Percentiles rank a stretch among this genome's conserved stretches.
phyloP scores from a whole-genome alignment of 2,888 invertebrate genomes.

The Andrena bicolor region DNA sequence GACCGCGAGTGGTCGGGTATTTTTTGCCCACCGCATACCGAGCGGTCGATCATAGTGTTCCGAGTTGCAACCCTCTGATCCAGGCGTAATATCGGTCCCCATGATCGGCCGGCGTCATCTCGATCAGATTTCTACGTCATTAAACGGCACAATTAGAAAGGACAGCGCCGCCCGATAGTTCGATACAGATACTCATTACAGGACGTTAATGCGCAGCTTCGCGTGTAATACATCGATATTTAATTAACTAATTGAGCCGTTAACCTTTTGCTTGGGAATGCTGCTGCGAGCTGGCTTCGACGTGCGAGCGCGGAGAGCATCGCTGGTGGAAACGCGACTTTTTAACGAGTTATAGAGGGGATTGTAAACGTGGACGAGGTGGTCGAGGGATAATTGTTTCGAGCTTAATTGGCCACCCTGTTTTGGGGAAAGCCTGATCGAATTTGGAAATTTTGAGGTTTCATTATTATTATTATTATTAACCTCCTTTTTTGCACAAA shows the following conservation, averaged over 20 bases:
- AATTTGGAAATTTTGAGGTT: too few species aligned
- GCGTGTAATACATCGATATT: constrained; percentile 15
- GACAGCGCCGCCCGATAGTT: constrained; percentile 18
- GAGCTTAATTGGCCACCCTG: background rate
- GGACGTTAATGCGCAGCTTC: constrained; percentile 17
- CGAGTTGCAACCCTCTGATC: background rate
- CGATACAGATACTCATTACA: constrained; percentile 14
- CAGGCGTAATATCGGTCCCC: constrained; percentile 11
- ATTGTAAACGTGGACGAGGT: background rate
- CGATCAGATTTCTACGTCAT: constrained; percentile 31
- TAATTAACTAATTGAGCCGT: constrained; percentile 35
- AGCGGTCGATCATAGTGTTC: constrained; percentile 26
- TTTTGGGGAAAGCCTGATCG: background rate
- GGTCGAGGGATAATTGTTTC: background rate
- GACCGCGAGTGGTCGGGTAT: background rate
- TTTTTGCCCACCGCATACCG: constrained; percentile 31
- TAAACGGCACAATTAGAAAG: constrained; percentile 38
- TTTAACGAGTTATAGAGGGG: background rate
- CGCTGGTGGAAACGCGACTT: background rate
- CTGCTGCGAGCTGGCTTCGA: background rate
- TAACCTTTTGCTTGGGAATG: constrained; percentile 24
- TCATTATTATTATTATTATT: too few species aligned
- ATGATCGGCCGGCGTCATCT: constrained; percentile 33
- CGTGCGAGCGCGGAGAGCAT: background rate
- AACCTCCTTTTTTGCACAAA: too few species aligned